Conservation (phyloP, 2,888 invertebrate genomes). For the Hesperia comma region DNA sequence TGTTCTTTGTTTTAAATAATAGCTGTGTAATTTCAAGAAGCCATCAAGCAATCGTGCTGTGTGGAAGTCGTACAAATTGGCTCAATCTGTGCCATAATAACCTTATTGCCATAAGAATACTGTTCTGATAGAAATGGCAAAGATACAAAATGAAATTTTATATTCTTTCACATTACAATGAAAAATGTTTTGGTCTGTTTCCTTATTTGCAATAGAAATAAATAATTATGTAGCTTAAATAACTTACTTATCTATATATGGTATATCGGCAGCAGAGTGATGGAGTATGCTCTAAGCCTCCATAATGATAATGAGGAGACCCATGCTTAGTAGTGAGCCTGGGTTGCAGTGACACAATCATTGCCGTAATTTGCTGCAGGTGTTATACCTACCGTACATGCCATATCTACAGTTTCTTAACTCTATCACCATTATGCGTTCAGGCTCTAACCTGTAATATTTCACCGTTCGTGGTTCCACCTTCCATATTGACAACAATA, state of each 20-base stretch:
- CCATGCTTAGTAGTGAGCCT: too few species aligned
- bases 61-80: conserved; percentile 64
- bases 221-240: too few species aligned
- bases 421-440: conserved; percentile 9
- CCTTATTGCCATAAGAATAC: not conserved
- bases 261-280: too few species aligned
- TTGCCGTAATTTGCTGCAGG: too few species aligned
- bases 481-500: conserved; percentile 60
- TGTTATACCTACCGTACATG: too few species aligned
- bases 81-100: conserved; percentile 17
- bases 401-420: conserved; percentile 7
- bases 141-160: not conserved
- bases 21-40: conserved; percentile 41
- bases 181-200: too few species aligned
- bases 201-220: too few species aligned
- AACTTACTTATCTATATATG: too few species aligned
- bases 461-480: conserved; percentile 4
- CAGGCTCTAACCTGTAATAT: conserved; percentile 22
- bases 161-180: too few species aligned
- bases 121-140: not conserved
- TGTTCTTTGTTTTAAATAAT: conserved; percentile 6
- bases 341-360: too few species aligned
- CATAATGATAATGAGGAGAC: too few species aligned
- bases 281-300: too few species aligned
- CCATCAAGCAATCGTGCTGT: conserved; percentile 50